Conservation (phyloP, 1,140 invertebrate species). For the Bombus turneri region DNA sequence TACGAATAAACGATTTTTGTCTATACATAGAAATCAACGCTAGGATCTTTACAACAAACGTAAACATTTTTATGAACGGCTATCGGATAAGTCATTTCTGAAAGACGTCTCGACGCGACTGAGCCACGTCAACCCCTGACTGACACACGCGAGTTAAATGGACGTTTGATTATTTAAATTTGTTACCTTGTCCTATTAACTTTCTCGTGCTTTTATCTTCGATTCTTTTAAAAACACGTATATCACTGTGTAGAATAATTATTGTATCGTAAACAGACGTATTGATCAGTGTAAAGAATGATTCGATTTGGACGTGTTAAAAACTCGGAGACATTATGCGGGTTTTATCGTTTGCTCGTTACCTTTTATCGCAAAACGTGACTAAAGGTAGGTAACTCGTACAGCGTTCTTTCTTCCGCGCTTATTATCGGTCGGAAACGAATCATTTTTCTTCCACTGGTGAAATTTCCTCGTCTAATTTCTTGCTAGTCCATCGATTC, state of each 20-base stretch:
- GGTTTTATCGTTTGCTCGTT: conserved; percentile 9
- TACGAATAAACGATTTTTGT: too few species aligned
- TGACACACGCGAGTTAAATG: accelerated
- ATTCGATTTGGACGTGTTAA: conserved; percentile 5
- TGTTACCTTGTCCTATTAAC: too few species aligned
- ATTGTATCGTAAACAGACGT: background rate
- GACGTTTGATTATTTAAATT: background rate
- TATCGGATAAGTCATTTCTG: too few species aligned
- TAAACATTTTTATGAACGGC: too few species aligned
- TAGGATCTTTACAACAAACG: too few species aligned
- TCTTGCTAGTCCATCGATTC: accelerated
- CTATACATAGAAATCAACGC: accelerated
- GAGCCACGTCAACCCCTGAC: background rate
- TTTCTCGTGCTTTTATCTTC: background rate
- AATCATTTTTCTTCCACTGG: background rate
- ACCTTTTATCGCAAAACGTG: background rate
- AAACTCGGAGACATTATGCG: background rate
- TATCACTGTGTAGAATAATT: background rate
- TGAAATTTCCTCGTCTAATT: background rate
- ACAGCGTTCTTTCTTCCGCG: background rate
- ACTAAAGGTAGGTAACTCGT: background rate
- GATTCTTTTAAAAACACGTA: background rate
- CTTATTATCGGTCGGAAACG: background rate
- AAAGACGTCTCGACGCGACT: background rate
- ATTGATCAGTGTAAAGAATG: background rate